These are phyloP conservation scores for Monoplex corrugatus DNA, from an alignment of 2,888 invertebrate genomes.

Conservation along the genomic window DNA sequence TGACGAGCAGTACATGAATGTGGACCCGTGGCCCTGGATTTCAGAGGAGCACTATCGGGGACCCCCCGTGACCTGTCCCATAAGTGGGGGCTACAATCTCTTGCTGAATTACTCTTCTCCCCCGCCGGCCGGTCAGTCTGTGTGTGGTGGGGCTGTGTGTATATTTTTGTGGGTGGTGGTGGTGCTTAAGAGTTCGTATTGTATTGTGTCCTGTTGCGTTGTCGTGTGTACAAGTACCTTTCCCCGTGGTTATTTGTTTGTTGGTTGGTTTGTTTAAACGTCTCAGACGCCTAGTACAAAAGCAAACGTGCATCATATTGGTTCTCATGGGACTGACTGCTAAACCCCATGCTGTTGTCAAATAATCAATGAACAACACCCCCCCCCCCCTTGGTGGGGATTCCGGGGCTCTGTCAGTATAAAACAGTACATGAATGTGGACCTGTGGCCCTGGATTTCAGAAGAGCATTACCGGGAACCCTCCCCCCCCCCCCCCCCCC, in stretches of 20 bases:
- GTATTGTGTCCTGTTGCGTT: neutral
- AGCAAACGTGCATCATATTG: too few species aligned
- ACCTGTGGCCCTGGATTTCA: constrained; percentile 61
- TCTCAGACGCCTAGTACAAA: too few species aligned
- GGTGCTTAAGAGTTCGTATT: neutral
- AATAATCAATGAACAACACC: too few species aligned
- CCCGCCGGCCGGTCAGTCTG: neutral
- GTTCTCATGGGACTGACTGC: too few species aligned
- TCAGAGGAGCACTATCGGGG: constrained; percentile 51
- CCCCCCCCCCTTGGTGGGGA: too few species aligned
- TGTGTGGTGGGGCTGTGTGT: neutral
- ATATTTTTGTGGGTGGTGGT: neutral
- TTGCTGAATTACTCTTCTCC: constrained; percentile 48
- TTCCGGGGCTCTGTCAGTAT: too few species aligned
- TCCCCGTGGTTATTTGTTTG: neutral
- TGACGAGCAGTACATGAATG: constrained; percentile 43
- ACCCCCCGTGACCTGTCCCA: constrained; percentile 52
- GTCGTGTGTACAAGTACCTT: too few species aligned
- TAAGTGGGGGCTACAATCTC: constrained; percentile 60
- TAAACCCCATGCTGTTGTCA: too few species aligned
- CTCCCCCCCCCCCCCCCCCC: constrained; percentile 52
- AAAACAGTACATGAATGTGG: constrained; percentile 50
- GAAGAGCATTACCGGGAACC: constrained; percentile 50
- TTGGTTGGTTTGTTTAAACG: neutral
- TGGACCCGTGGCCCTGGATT: constrained; percentile 61